Evolutionary conservation across 2,113 vertebrate genomes (phyloP).

Genomic region (Notarius lentiginosus): DNA sequence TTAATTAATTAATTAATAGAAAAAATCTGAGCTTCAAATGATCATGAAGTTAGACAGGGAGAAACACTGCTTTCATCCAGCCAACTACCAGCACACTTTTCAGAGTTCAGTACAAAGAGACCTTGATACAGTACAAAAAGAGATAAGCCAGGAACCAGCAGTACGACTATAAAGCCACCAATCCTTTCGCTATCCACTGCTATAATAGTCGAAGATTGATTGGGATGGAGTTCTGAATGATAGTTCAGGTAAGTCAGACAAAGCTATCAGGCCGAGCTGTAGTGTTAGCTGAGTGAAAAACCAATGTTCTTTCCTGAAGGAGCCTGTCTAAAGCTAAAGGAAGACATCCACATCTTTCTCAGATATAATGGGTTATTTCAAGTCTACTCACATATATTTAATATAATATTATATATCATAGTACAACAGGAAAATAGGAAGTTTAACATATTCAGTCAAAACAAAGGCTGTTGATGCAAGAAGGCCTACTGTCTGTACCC

Average conservation of each 20-base stretch:
- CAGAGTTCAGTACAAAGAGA: constrained; percentile 5
- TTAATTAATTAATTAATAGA: no score
- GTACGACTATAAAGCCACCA: constrained; percentile 57
- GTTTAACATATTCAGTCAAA: neutral
- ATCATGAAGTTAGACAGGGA: neutral
- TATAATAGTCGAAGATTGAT: constrained; percentile 70
- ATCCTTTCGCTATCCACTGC: constrained; percentile 54
- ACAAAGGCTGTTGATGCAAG: neutral
- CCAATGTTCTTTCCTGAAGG: constrained; percentile 54
- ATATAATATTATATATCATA: no score
- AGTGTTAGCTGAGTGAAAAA: constrained; percentile 54
- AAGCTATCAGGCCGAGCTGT: constrained; percentile 61
- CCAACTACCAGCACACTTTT: neutral
- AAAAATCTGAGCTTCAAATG: neutral
- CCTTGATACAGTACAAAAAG: neutral
- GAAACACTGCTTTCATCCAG: neutral
- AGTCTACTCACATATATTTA: neutral
- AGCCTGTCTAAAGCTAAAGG: constrained; percentile 54
- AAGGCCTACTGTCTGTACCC: neutral
- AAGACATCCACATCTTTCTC: constrained; percentile 19
- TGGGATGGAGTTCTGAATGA: constrained; percentile 67
- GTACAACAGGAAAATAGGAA: neutral
- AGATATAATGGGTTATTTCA: constrained; percentile 47
- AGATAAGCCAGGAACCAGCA: constrained; percentile 46
- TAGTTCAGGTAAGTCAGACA: constrained; percentile 60